Evolutionary conservation across 1,140 invertebrate species (phyloP), one percentile per base, ranked within the genome.

Genomic region (Formica exsecta): DNA sequence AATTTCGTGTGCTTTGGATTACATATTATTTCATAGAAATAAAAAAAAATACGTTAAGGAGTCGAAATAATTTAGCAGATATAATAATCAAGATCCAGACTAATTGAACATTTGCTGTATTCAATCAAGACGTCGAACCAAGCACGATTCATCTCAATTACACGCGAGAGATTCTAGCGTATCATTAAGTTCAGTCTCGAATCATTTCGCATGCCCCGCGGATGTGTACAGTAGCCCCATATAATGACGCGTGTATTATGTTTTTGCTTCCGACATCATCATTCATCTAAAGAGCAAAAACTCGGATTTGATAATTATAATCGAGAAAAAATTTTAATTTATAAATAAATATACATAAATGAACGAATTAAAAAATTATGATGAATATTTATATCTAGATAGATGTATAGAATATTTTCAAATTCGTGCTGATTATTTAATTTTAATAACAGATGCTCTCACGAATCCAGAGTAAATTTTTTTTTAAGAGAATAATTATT

Each of bases 121-220:
- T 54, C 9, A 77, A 64, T 77, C 29, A 66, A 79, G 61, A 79
- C 41, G 16, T 65, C 41, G n/a, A 79, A n/a, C 3, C 29, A 48
- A 48, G 19, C 19, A 44, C 19, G 38, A 79, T 66, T 79, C 41
- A 51, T 79, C 41, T 79, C 29, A 79, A 79, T 79, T 68, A 79
- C 13, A 44, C 48, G 62, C 19, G 76, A 79, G 22, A 44, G 41
- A 48, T 79, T 66, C 41, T 66, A n/a, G 13, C 41, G 76, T 19
- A 8, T 54, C 76, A 79, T 79, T 79, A 79, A 54, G 32, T 36
- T 0, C 9, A 51, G 48, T 79, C 41, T 66, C 25, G 29, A n/a
- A 36, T 79, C 62, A 51, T 57, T 66, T 64, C 32, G 22, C 22
- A 19, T 79, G 9, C 41, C 9, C 32, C 32, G n/a, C 62, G 32